Evolutionary conservation across 2,797 vertebrate species (phyloP), one percentile per base, ranked within the genome.

Genomic region (Poecilia velifera): DNA sequence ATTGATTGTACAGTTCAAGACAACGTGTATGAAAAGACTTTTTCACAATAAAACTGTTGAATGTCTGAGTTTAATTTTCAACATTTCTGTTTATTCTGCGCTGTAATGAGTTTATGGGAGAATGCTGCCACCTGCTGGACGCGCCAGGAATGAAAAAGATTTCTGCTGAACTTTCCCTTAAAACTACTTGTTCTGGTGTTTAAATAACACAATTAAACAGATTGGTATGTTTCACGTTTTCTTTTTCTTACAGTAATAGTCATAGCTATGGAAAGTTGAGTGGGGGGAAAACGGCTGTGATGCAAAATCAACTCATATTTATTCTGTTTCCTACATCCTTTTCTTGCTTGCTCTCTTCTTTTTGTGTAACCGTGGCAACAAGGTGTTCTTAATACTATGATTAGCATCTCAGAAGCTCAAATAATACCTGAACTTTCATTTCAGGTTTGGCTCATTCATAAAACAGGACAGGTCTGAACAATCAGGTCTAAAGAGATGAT

Each of bases 11-110:
- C 91, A 94, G 93, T 89, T 92, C 34, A 82, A 86, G 80, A 73
- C 73, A 7, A 90, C 53, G 62, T 74, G 82, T 80, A 86, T 90
- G 89, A 89, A 87, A 84, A 91, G 47, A 87, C 73, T 90, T 94
- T 95, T 94, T 91, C 93, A 93, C 92, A 95, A 93, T 94, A 93
- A 95, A 94, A 92, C 39, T 84, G 75, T 90, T 92, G 91, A 93
- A 94, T 93, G 88, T 94, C 85, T 45, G 25, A 85, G 53, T 87
- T 55, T 57, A 80, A 9, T 66, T 53, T 25, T 22, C 49, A 51
- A 51, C 49, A 51, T 45, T 6, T 39, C 62, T 66, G 62, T 18
- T 64, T 18, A 3, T 34, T 64, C 59, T 64, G 57, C 28, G 13
- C 6, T 3, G 31, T 57, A 2, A 12, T 41, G 22, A 34, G 20